Evolutionary conservation across 2,797 vertebrate species (phyloP).

Genomic region (Takifugu ocellatus): DNA sequence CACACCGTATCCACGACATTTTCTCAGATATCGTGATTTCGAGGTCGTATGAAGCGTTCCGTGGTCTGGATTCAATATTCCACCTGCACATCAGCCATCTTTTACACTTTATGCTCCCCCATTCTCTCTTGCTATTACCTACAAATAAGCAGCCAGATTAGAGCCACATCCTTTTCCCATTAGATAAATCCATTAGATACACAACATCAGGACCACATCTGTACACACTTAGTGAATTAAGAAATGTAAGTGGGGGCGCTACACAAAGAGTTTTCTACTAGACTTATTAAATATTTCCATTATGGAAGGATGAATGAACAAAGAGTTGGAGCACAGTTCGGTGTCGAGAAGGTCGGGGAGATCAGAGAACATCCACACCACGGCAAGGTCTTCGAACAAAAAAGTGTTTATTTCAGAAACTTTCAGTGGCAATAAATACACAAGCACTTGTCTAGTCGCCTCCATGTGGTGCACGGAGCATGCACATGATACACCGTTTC

Average conservation of each 20-base stretch:
- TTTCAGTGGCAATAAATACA: conserved; percentile 72
- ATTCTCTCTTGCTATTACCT: conserved; percentile 17
- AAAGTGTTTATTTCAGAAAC: conserved; percentile 68
- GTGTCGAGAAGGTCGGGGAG: conserved; percentile 15
- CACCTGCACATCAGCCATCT: conserved; percentile 5
- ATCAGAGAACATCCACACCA: not conserved
- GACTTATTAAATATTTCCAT: no score
- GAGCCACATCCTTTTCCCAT: conserved; percentile 44
- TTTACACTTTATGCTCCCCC: conserved; percentile 24
- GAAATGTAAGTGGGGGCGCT: not conserved
- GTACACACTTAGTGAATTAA: conserved; percentile 3
- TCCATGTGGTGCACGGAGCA: conserved; percentile 30
- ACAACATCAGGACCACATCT: conserved; percentile 18
- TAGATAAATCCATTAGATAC: conserved; percentile 51
- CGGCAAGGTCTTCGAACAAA: conserved; percentile 49
- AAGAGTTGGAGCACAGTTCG: not conserved
- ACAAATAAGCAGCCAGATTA: conserved; percentile 36
- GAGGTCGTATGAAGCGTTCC: not conserved
- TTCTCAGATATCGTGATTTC: conserved; percentile 35
- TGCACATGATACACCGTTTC: conserved; percentile 8
- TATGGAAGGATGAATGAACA: conserved; percentile 1
- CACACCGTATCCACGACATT: conserved; percentile 33
- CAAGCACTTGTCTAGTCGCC: conserved; percentile 48
- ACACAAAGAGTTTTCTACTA: not conserved
- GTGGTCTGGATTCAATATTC: conserved; percentile 20